phyloP scores from a whole-genome alignment of 2,888 invertebrate species.

The Netelia fuscicornis region DNA sequence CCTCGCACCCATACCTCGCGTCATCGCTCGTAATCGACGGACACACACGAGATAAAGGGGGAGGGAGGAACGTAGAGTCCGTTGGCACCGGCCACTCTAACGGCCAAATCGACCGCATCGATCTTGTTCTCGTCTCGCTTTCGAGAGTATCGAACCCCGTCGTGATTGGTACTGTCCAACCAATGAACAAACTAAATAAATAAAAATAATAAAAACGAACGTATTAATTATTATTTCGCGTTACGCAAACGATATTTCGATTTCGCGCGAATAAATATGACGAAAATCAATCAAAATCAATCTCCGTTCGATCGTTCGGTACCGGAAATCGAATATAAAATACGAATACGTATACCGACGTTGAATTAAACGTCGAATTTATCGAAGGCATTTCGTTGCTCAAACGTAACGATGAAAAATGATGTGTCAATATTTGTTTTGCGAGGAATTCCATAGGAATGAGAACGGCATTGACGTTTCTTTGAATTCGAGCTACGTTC shows the following conservation, averaged over 20 bases:
- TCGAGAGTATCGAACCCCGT: background rate
- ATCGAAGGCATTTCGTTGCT: background rate
- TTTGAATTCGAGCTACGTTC: background rate
- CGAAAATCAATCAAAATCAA: background rate
- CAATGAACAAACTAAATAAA: background rate
- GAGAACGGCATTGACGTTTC: background rate
- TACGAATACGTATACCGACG: background rate
- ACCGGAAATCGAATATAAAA: background rate
- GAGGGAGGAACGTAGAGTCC: background rate
- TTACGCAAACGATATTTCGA: background rate
- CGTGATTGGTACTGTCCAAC: too few relatives aligned
- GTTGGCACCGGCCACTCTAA: background rate
- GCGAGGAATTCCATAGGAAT: background rate
- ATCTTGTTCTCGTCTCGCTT: background rate
- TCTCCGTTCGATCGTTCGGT: background rate
- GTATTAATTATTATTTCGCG: background rate
- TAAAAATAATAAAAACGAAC: background rate
- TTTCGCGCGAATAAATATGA: background rate
- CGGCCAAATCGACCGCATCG: background rate
- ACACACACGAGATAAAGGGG: background rate
- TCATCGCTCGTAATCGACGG: constrained; percentile 54
- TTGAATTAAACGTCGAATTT: background rate
- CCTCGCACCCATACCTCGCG: background rate
- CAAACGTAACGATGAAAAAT: background rate
- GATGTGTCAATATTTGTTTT: background rate